Evolutionary conservation across 1,140 invertebrate species (phyloP), one percentile per base, ranked within the genome.

Genomic region (Drosophila punjabiensis): DNA sequence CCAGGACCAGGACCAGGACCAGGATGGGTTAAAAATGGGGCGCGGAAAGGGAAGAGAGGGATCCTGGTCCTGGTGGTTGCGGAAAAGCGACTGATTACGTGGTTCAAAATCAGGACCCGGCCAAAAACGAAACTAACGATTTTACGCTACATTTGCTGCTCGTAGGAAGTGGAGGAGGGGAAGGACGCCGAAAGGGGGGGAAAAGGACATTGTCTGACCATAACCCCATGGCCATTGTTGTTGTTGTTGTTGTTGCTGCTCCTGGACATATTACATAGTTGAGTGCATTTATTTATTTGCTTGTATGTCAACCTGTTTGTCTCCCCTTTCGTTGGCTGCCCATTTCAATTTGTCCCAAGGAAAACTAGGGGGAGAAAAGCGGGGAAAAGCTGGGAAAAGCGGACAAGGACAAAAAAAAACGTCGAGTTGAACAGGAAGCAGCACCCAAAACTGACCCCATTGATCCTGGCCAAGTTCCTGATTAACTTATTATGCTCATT

Each of bases 401-500:
- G 56, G 45, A 47, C 18, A n/a, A 6, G 28, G 13, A n/a, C 5
- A 28, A 16, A 28, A 52, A 18, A 52, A 30, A 28, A 24, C 0
- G 6, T 55, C 52, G 11, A 20, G 32, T 11, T 6, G 32, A 18
- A 55, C 30, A 18, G 52, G 32, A 55, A 35, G 52, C 32, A 55
- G 55, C 55, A 28, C 55, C 55, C 55, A 58, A 53, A 59, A 50
- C 43, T 73, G 70, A 71, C 67, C 69, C 70, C 70, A 73, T 73
- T 73, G 70, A 60, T 60, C 68, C 78, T 55, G 69, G 60, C 76
- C 68, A 88, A 79, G 75, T 81, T 90, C 86, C 89, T 89, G 85
- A 89, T 89, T 89, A 89, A 89, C 85, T 88, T 90, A 89, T 89
- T 89, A 89, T 90, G 85, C 88, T 89, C 85, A 90, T 89, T 89